Conservation (phyloP, 2,113 vertebrate species). For the Phalacrocorax pelagicus region DNA sequence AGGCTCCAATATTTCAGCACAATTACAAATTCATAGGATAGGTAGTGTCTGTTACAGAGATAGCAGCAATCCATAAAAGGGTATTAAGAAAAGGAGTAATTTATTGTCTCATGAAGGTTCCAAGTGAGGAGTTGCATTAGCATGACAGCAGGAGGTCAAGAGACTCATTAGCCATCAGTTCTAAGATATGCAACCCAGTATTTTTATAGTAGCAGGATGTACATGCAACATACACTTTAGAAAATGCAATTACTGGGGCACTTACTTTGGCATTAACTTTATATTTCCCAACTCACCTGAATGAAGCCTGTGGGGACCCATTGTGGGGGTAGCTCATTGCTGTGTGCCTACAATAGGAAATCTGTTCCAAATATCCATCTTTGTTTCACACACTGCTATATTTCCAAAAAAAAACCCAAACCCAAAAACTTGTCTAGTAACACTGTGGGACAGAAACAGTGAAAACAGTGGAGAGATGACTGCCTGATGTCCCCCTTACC, state of each 20-base stretch:
- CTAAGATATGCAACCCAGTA: neutral
- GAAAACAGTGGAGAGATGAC: neutral
- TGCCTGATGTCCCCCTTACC: no score
- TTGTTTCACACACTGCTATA: neutral
- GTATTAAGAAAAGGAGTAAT: slow-evolving; percentile 37
- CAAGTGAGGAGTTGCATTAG: slow-evolving; percentile 1
- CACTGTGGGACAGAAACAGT: neutral
- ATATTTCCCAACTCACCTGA: neutral
- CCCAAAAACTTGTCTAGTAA: no score
- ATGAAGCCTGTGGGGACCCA: neutral
- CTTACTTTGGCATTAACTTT: neutral
- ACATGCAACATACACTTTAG: accelerated
- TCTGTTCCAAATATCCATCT: no score
- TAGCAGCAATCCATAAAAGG: slow-evolving; percentile 36
- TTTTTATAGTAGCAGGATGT: neutral
- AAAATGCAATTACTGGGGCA: accelerated
- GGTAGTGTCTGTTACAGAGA: slow-evolving; percentile 29
- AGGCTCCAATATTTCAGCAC: slow-evolving; percentile 48
- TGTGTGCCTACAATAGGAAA: neutral
- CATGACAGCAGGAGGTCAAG: slow-evolving; percentile 56
- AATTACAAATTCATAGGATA: slow-evolving; percentile 66
- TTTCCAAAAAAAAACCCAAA: no score
- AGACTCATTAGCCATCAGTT: slow-evolving; percentile 28
- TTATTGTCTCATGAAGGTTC: slow-evolving; percentile 40
- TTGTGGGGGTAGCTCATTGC: accelerated